Evolutionary conservation across 2,888 invertebrate species (phyloP), one percentile per base, ranked within the genome.

Genomic region (Thecophora atra): DNA sequence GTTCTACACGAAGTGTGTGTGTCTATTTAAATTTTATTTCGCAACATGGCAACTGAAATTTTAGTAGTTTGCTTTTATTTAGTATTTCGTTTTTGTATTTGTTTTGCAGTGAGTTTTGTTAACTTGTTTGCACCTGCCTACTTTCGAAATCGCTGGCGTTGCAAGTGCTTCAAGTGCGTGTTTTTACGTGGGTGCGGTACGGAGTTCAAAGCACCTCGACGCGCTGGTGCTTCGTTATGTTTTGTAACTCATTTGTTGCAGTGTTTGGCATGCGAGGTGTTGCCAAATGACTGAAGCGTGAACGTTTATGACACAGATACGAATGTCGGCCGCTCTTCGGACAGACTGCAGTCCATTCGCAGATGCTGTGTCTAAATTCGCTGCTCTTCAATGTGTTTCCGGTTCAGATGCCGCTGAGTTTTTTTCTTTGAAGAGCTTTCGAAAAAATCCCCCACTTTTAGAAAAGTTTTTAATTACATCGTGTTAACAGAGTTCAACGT

Each of bases 191-290:
- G 6, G 37, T 37, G 37, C 11, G 54, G 13, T 17, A 3, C 3
- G 11, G 62, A 28, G 62, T 62, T 62, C 62, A 62, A 17, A 62
- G 37, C 11, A 28, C 42, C 17, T 62, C 62, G 37, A 17, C 30
- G 37, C 11, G 17, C 42, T 13, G 56, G 21, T 56, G 21, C n/a
- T n/a, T 80, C 78, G 79, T 62, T 37, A 37, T 6, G 37, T 37
- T 6, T 37, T 37, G 37, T 11, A 37, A 37, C 3, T 2, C 37
- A 37, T 37, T 37, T 37, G 56, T 26, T 56, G 37, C 37, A 37
- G 37, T 37, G 58, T 42, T 54, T 30, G 63, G 21, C n/a, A 54
- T 11, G 54, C n/a, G 54, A 71, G 54, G 64, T 63, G 70, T 56
- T 51, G 24, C 24, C 13, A 19, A 71, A 64, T 64, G 54, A 56